These are phyloP conservation scores for Drosophila pachea DNA, from an alignment of 1,140 invertebrate genomes.

Conservation along the genomic window DNA sequence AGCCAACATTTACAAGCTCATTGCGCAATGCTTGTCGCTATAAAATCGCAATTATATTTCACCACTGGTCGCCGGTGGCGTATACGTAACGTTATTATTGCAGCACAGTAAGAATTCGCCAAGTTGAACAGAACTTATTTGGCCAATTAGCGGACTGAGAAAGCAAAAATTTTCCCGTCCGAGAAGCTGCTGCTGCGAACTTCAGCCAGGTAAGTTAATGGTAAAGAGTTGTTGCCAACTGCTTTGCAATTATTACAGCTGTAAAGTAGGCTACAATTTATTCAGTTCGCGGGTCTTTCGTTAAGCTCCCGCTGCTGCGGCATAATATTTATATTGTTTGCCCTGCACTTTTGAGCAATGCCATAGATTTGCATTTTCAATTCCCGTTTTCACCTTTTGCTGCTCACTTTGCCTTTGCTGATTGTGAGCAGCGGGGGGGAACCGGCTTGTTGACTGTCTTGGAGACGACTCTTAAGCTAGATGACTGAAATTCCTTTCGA, in stretches of 20 bases:
- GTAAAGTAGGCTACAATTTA: conserved; percentile 65
- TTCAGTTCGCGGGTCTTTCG: conserved; percentile 47
- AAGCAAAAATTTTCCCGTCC: conserved; percentile 49
- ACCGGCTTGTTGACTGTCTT: too few species aligned
- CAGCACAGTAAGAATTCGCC: conserved; percentile 29
- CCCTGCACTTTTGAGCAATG: conserved; percentile 73
- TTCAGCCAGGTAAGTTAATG: conserved; percentile 22
- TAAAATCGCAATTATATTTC: conserved; percentile 68
- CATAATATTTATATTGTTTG: conserved; percentile 56
- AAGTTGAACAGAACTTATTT: conserved; percentile 58
- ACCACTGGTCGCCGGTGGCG: conserved; percentile 22
- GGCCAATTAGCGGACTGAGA: conserved; percentile 58
- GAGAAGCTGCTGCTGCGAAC: conserved; percentile 4
- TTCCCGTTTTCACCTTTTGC: conserved; percentile 47
- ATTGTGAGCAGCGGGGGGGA: conserved; percentile 11
- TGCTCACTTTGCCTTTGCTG: conserved; percentile 15
- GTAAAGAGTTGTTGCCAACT: conserved; percentile 54
- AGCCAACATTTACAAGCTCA: conserved; percentile 35
- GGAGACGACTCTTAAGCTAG: too few species aligned
- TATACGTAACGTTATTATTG: conserved; percentile 47
- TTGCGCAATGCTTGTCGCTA: conserved; percentile 44
- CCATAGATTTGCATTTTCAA: conserved; percentile 75
- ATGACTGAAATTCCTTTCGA: too few species aligned
- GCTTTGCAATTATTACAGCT: conserved; percentile 72
- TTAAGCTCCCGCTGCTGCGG: not conserved